Percentiles rank a stretch among this genome's conserved stretches.
phyloP scores from a whole-genome alignment of 2,113 vertebrate genomes.

The Ginglymostoma cirratum region DNA sequence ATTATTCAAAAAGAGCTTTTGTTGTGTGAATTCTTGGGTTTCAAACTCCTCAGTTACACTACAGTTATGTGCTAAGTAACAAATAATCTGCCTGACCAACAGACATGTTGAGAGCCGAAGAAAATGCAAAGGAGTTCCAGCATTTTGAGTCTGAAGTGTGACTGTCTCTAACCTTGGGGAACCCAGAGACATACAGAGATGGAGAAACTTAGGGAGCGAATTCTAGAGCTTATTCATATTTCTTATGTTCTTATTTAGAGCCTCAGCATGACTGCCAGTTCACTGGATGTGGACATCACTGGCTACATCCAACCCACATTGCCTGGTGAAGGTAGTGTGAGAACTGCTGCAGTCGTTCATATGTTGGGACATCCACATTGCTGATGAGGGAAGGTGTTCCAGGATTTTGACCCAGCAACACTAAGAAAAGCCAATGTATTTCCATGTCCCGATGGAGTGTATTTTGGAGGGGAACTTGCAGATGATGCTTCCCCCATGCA shows the following conservation, averaged over 20 bases:
- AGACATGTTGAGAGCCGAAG: background rate
- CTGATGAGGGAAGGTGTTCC: too few relatives aligned
- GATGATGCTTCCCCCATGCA: too few relatives aligned
- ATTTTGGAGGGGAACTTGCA: too few relatives aligned
- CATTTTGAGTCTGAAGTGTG: background rate
- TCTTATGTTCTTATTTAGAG: background rate
- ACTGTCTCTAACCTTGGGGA: background rate
- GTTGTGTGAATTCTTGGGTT: background rate
- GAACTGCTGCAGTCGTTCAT: too few relatives aligned
- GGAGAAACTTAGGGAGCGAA: background rate
- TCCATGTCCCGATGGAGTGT: too few relatives aligned
- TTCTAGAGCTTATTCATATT: background rate
- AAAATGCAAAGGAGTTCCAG: background rate
- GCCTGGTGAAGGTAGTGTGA: too few relatives aligned
- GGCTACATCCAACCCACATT: too few relatives aligned
- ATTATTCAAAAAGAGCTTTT: background rate
- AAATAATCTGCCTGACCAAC: background rate
- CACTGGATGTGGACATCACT: too few relatives aligned
- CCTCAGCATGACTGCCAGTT: background rate
- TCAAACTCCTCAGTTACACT: background rate
- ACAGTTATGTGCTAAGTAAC: background rate
- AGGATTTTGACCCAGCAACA: too few relatives aligned
- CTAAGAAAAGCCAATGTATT: too few relatives aligned
- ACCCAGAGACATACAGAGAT: background rate
- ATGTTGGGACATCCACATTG: too few relatives aligned